Evolutionary conservation across 2,888 invertebrate species (phyloP).

Genomic region (Papilio protenor): DNA sequence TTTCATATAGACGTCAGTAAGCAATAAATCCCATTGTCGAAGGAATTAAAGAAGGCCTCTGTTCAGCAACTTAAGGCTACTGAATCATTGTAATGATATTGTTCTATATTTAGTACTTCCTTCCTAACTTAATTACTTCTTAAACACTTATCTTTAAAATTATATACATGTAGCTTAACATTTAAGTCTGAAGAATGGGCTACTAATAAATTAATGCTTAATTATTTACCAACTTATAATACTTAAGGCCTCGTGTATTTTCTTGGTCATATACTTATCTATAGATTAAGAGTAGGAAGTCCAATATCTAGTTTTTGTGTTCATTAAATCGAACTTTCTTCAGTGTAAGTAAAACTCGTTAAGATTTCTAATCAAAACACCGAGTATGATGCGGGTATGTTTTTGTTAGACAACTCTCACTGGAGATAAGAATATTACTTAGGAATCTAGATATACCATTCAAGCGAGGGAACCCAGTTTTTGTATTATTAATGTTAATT

Average conservation of each 20-base stretch:
- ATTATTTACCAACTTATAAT: not conserved
- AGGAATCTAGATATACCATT: not conserved
- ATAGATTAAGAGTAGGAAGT: constrained; percentile 20
- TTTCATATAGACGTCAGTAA: not conserved
- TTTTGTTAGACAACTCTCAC: constrained; percentile 30
- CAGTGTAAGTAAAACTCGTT: constrained; percentile 25
- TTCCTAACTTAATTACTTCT: not conserved
- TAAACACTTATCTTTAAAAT: not conserved
- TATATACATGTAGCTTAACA: not conserved
- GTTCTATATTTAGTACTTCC: not conserved
- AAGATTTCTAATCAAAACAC: constrained; percentile 25
- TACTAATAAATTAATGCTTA: no score
- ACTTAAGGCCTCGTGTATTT: not conserved
- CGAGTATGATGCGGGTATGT: constrained; percentile 17
- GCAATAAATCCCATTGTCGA: not conserved
- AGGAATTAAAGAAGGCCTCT: not conserved
- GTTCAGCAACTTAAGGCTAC: not conserved
- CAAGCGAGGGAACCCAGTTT: not conserved
- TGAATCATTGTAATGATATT: not conserved
- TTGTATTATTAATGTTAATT: not conserved
- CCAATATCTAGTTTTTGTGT: constrained; percentile 11
- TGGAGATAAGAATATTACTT: constrained; percentile 7
- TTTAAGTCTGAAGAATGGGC: not conserved
- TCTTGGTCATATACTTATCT: not conserved
- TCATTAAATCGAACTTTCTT: constrained; percentile 24